Evolutionary conservation across 2,113 vertebrate species (phyloP), one percentile per base, ranked within the genome.

Genomic region (Hemichromis elongatus): DNA sequence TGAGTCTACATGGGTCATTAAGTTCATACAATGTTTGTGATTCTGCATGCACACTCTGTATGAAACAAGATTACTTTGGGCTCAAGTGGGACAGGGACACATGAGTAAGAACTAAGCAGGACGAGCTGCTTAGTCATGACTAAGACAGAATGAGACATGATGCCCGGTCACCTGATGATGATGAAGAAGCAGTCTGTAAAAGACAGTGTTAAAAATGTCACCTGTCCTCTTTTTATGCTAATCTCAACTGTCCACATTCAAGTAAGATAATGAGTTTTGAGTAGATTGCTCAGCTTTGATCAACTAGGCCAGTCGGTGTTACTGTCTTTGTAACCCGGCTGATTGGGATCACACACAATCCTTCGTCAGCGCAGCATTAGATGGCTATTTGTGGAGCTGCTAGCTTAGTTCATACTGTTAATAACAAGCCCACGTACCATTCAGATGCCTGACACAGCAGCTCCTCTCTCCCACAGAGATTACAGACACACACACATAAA

Each of bases 371-470:
- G 9, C 66, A 55, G 90, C 33, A 85, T 94, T 94, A 94, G 53
- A 53, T 3, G 16, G 75, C 91, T 94, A 93, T 94, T 94, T 93
- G 88, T 87, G 90, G 90, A 80, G 80, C 61, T 30, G 79, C 83
- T 85, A 89, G 91, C 86, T 93, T 93, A 90, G 79, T 9, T 30
- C 35, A 77, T 87, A 84, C 24, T 42, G 86, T 75, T 77, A 85
- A 89, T 81, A 53, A 80, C 79, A 19, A 73, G 63, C n/a, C 73
- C 40, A 77, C 24, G 28, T 68, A 80, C 78, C 85, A 79, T 87
- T 91, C 84, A 91, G 87, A 70, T 8, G 50, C 78, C 92, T 94
- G 94, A 95, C 86, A 52, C 92, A 85, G 90, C 93, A 94, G 35
- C 86, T 92, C 70, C 35, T 63, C 83, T 83, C 91, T 92, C 87